A percentile compares a stretch with the other conserved stretches of the same genome.
Evolutionary conservation across 2,113 vertebrate species (phyloP).

Genomic region (Morone saxatilis): DNA sequence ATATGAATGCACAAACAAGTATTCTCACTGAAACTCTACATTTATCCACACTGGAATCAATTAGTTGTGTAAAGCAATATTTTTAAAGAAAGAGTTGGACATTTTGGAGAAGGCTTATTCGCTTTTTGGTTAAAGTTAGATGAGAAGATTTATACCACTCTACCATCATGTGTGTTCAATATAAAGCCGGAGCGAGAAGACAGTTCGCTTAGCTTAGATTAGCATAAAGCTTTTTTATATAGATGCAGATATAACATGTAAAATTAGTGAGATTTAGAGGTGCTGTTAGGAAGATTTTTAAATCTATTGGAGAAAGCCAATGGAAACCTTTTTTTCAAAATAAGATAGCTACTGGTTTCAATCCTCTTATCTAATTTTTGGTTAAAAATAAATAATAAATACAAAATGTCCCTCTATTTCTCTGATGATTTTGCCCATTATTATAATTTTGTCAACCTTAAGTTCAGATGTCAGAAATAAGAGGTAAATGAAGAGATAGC

Average conservation of each 20-base stretch:
- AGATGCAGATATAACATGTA: background rate
- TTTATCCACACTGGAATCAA: background rate
- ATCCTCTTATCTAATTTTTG: background rate
- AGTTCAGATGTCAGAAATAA: background rate
- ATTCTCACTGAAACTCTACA: background rate
- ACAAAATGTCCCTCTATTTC: background rate
- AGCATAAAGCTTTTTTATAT: no score
- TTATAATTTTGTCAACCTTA: background rate
- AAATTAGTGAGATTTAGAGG: background rate
- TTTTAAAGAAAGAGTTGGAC: background rate
- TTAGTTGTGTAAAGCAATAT: background rate
- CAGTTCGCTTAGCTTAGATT: no score
- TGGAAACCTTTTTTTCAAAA: no score
- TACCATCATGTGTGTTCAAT: background rate
- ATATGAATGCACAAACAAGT: no score
- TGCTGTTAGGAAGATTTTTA: background rate
- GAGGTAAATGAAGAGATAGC: background rate
- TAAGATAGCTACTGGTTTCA: background rate
- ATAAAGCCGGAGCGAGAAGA: background rate
- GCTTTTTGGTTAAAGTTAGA: background rate
- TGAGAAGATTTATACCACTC: background rate
- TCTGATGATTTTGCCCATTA: background rate
- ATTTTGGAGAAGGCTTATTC: background rate
- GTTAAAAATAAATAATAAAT: no score
- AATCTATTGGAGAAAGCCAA: background rate